These are phyloP conservation scores for Sarcophaga caerulescens DNA, from an alignment of 2,888 invertebrate genomes.

Conservation along the genomic window DNA sequence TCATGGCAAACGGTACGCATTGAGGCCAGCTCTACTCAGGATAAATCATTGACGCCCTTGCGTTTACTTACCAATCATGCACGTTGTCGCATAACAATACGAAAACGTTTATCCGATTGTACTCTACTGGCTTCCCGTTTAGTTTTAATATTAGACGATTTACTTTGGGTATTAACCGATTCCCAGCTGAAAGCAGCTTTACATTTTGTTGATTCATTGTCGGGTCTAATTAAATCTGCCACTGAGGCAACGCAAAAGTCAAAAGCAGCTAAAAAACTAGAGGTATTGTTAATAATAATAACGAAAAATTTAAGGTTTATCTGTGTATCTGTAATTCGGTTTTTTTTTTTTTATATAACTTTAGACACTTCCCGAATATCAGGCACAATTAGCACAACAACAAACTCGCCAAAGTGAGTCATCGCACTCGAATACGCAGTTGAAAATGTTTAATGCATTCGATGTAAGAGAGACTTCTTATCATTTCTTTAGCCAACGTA, in stretches of 20 bases:
- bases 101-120: constrained; percentile 96
- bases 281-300: constrained; percentile 81
- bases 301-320: background rate
- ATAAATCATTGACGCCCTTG: constrained; percentile 91
- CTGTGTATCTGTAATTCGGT: too few relatives aligned
- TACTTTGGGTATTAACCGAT: constrained; percentile 98
- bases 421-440: constrained; percentile 79
- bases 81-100: constrained; percentile 96
- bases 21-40: constrained; percentile 93
- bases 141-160: constrained; percentile 95
- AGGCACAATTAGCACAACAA: constrained; percentile 86
- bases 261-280: constrained; percentile 92
- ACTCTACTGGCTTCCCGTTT: constrained; percentile 95
- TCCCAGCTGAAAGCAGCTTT: constrained; percentile 96
- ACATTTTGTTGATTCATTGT: constrained; percentile 92
- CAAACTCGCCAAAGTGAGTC: constrained; percentile 77
- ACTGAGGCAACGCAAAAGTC: constrained; percentile 89
- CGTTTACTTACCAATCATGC: constrained; percentile 96
- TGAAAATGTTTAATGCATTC: constrained; percentile 90
- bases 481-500: constrained; percentile 95
- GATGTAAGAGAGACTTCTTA: constrained; percentile 99
- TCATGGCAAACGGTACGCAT: constrained; percentile 98
- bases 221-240: constrained; percentile 90
- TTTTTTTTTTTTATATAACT: constrained; percentile 6
- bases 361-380: constrained; percentile 86